Percentiles rank a stretch among this genome's conserved stretches.
phyloP scores from a whole-genome alignment of 2,888 invertebrate genomes.

The Gymnoscelis rufifasciata region DNA sequence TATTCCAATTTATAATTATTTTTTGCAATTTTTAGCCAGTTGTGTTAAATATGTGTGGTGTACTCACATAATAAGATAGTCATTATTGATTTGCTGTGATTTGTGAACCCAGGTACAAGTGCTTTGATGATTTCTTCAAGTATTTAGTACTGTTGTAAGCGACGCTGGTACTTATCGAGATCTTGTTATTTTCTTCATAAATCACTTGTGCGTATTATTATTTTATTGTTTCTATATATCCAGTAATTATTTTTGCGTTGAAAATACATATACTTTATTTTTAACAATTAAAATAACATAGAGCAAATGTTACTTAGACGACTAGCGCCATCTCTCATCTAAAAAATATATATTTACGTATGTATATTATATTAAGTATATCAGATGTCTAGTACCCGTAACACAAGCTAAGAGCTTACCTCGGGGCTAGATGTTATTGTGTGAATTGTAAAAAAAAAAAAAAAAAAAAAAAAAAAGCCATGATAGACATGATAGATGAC shows the following conservation, averaged over 20 bases:
- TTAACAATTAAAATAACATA: background rate
- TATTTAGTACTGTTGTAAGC: background rate
- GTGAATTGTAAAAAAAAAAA: too few relatives aligned
- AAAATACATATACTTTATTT: background rate
- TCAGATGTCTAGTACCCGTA: too few relatives aligned
- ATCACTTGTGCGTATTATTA: background rate
- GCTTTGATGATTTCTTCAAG: background rate
- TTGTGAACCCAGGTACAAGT: background rate
- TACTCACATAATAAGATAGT: background rate
- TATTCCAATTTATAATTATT: background rate
- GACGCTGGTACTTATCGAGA: background rate
- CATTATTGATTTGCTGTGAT: background rate
- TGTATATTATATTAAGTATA: too few relatives aligned
- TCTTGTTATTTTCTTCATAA: background rate
- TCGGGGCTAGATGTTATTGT: too few relatives aligned
- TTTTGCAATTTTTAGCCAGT: background rate
- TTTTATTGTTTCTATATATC: background rate
- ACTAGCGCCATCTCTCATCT: background rate
- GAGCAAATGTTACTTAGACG: background rate
- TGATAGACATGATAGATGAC: too few relatives aligned
- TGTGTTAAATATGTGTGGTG: background rate
- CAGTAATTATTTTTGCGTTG: background rate
- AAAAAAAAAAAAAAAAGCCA: too few relatives aligned
- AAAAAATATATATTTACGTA: too few relatives aligned
- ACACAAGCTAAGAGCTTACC: too few relatives aligned